Evolutionary conservation across 2,797 vertebrate species (phyloP).

Genomic region (Sebastes ruberrimus): DNA sequence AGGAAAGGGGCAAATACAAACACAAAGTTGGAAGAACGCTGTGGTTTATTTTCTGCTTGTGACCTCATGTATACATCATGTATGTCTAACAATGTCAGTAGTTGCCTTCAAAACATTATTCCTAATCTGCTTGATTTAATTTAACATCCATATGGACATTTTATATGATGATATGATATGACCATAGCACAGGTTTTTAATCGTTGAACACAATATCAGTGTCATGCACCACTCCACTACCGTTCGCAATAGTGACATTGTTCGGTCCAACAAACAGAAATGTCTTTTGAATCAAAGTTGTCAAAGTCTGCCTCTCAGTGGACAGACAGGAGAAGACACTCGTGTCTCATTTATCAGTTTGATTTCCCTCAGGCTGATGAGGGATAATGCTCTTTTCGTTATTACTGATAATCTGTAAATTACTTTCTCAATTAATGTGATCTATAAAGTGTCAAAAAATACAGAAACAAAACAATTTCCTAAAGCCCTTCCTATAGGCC

Average conservation of each 20-base stretch:
- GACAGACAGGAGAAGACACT: constrained; percentile 24
- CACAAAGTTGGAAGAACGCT: not conserved
- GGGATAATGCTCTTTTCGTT: not conserved
- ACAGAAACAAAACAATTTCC: not conserved
- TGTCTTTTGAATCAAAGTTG: not conserved
- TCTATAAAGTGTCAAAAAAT: not conserved
- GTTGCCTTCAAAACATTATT: not conserved
- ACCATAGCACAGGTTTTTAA: not conserved
- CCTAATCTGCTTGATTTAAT: not conserved
- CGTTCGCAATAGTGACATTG: not conserved
- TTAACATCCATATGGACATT: not conserved
- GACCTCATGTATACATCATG: too few species aligned
- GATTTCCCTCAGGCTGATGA: fast-evolving
- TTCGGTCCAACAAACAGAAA: not conserved
- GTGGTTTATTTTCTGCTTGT: not conserved
- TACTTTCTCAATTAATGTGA: not conserved
- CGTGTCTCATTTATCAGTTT: not conserved
- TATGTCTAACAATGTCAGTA: not conserved
- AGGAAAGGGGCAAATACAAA: not conserved
- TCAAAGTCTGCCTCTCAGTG: constrained; percentile 45
- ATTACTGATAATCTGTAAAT: not conserved
- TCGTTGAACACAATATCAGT: not conserved
- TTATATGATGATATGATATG: not conserved
- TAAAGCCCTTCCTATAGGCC: too few species aligned
- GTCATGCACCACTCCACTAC: not conserved